Base-by-base conservation (phyloP, 2,888 invertebrate genomes). In the Serripes groenlandicus region DNA sequence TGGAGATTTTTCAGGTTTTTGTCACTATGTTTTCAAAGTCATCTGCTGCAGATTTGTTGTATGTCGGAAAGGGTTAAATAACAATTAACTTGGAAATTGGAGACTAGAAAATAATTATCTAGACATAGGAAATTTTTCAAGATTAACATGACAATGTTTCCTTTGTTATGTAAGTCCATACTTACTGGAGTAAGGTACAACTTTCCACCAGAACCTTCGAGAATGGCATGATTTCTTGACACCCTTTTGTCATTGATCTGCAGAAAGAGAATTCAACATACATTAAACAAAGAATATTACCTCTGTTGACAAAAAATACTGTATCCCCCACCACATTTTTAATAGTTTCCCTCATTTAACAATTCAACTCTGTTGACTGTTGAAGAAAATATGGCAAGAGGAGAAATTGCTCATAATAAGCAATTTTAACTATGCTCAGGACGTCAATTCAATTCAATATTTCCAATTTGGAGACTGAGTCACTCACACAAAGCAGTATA, bases 171-270 rank as follows among this genome's bases (percentile, higher is more conserved):
- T 11, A 18, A 34, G 34, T 34, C 1, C 9, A 7, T 49, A 93
- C 94, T 91, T 89, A 95, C 95, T 32, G 95, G 94, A 69, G 94
- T 94, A 49, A 95, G 87, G 79, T 91, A 91, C 7, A 95, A 89
- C 78, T 94, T 93, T 60, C 94, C 94, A 78, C 91, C 91, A 52
- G 89, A 90, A 9, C 94, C 87, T 83, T 95, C 94, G 30, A 95
- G 87, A 28, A 93, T 89, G 11, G 95, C 95, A 92, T 95, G 95
- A 83, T 94, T 94, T 79, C 95, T 91, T 1, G 95, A 95, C 15
- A 95, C 95, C 85, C 94, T 91, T 87, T 95, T 95, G 83, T 95
- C 95, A 64, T 93, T 90, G 68, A 95, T 93, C 95, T 95, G 89
- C 26, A 30, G 15, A 28, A 30, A 21, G 3, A n/a, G n/a, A n/a